Conservation (phyloP, 1,140 invertebrate species). For the Pararge aegeria region DNA sequence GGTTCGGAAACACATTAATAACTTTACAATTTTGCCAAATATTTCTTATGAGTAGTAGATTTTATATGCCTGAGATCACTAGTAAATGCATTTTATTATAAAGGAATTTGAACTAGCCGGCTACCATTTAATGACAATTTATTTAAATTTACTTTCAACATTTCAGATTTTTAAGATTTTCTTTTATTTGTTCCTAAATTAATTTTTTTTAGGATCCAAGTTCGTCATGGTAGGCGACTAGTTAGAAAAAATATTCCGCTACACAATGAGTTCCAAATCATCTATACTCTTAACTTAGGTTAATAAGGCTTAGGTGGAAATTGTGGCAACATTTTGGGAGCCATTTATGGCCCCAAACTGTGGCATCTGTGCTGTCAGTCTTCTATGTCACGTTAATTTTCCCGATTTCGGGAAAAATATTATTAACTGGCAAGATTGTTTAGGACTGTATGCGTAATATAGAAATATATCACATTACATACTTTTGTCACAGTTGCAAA, state of each 20-base stretch:
- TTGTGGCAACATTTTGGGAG: neutral
- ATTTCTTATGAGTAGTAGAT: conserved; percentile 40
- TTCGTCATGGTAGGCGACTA: conserved; percentile 30
- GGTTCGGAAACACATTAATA: conserved; percentile 29
- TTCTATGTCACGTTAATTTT: neutral
- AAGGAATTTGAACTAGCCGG: conserved; percentile 44
- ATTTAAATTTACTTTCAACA: conserved; percentile 11
- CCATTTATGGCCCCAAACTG: neutral
- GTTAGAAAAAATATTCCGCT: conserved; percentile 29
- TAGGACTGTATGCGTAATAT: neutral
- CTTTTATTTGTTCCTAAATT: neutral
- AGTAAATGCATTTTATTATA: conserved; percentile 71
- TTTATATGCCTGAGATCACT: conserved; percentile 65
- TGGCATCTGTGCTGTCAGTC: neutral
- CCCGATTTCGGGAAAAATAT: neutral
- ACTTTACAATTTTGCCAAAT: conserved; percentile 42
- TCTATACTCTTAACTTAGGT: conserved; percentile 33
- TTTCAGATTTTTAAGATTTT: neutral
- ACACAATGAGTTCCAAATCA: conserved; percentile 7
- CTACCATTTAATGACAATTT: conserved; percentile 14
- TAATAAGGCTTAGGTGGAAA: neutral
- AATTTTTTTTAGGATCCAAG: conserved; percentile 8
- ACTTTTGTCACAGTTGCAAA: neutral
- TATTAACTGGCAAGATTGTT: neutral
- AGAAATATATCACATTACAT: neutral